Evolutionary conservation across 1,140 invertebrate species (phyloP).

Genomic region (Asbolus verrucosus): DNA sequence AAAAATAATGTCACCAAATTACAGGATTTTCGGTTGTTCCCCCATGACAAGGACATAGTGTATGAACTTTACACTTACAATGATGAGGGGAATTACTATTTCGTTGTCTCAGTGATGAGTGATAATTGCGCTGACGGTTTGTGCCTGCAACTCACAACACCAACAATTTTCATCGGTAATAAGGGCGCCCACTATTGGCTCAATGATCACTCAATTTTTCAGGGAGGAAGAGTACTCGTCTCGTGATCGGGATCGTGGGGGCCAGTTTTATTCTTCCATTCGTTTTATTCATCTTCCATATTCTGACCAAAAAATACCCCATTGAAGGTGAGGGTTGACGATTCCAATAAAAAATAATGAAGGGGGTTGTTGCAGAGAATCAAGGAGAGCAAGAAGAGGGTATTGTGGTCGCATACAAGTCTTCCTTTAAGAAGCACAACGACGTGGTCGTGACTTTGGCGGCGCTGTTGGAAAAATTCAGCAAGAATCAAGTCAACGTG

Average conservation of each 20-base stretch:
- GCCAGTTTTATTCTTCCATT: slow-evolving; percentile 57
- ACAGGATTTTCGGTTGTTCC: slow-evolving; percentile 51
- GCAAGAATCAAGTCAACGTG: slow-evolving; percentile 39
- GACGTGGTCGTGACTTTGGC: slow-evolving; percentile 47
- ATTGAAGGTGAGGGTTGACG: too few relatives aligned
- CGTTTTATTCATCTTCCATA: slow-evolving; percentile 54
- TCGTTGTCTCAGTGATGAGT: slow-evolving; percentile 50
- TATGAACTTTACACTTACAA: slow-evolving; percentile 54
- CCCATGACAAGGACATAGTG: neutral
- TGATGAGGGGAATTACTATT: slow-evolving; percentile 56
- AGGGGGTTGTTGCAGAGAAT: too few relatives aligned
- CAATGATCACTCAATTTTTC: slow-evolving; percentile 34
- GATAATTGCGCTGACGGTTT: slow-evolving; percentile 49
- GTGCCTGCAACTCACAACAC: slow-evolving; percentile 51
- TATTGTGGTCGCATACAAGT: slow-evolving; percentile 49
- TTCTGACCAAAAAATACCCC: slow-evolving; percentile 47
- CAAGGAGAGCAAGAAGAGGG: slow-evolving; percentile 27
- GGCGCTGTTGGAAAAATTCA: slow-evolving; percentile 42
- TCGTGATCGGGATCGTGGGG: slow-evolving; percentile 57
- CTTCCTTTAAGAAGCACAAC: slow-evolving; percentile 55
- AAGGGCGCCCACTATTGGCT: neutral
- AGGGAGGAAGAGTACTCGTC: slow-evolving; percentile 53
- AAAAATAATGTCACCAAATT: slow-evolving; percentile 47
- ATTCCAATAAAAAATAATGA: too few relatives aligned
- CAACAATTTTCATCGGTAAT: slow-evolving; percentile 54